phyloP scores from a whole-genome alignment of 2,797 vertebrate species.

The Siniperca scherzeri region DNA sequence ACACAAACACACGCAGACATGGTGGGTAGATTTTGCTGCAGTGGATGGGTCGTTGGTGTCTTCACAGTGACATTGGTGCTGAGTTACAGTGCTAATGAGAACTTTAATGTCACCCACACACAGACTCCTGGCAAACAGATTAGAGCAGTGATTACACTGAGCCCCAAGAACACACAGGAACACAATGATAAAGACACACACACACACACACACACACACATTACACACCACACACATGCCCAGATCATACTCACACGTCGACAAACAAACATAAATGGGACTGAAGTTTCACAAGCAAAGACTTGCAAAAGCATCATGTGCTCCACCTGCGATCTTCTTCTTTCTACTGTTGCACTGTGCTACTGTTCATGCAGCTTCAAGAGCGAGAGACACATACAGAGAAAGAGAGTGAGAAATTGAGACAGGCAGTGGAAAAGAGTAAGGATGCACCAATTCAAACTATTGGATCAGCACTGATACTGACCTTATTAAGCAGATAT shows the following conservation, averaged over 20 bases:
- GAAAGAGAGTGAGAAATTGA: constrained; percentile 14
- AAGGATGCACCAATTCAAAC: constrained; percentile 2
- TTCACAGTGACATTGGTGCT: constrained; percentile 82
- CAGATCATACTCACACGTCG: constrained; percentile 37
- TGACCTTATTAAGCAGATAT: neutral
- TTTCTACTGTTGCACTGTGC: constrained; percentile 8
- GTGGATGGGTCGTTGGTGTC: constrained; percentile 75
- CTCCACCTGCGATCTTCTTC: constrained; percentile 28
- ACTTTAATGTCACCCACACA: constrained; percentile 85
- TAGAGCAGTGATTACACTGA: constrained; percentile 80
- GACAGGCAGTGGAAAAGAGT: constrained; percentile 5
- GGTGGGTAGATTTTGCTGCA: constrained; percentile 68
- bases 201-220: constrained; percentile 24
- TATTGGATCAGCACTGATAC: neutral
- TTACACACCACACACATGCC: constrained; percentile 23
- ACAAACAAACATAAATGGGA: constrained; percentile 60
- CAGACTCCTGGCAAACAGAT: constrained; percentile 79
- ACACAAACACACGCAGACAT: constrained; percentile 9
- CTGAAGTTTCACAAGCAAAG: constrained; percentile 50
- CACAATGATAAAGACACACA: constrained; percentile 44
- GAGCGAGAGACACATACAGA: constrained; percentile 17
- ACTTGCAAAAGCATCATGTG: constrained; percentile 40
- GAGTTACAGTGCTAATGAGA: constrained; percentile 84
- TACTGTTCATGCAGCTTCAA: constrained; percentile 26
- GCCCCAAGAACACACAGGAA: constrained; percentile 66